Percentiles rank a stretch among this genome's conserved stretches.
Conservation (phyloP, 1,140 invertebrate species). For the Drosophila chauvacae region DNA sequence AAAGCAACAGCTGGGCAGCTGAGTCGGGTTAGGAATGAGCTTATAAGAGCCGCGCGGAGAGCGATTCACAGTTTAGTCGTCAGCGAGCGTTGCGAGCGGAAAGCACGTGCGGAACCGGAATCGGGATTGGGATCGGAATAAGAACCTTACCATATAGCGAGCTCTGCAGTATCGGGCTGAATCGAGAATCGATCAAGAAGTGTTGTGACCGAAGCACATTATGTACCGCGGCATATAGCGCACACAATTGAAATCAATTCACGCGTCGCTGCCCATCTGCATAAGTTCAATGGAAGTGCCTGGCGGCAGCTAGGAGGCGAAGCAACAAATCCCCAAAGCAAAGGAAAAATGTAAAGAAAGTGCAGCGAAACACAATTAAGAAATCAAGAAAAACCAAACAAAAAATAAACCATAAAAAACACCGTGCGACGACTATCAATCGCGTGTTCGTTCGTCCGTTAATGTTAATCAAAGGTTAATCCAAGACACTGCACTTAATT, state of each 20-base stretch:
- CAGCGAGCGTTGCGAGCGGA: conserved; percentile 57
- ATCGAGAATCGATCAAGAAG: conserved; percentile 8
- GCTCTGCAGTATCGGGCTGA: background rate
- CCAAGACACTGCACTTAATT: conserved; percentile 11
- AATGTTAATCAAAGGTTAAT: conserved; percentile 41
- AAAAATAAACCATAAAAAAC: conserved; percentile 8
- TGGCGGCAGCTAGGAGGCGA: conserved; percentile 25
- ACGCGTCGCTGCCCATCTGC: conserved; percentile 70
- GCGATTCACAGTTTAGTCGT: conserved; percentile 54
- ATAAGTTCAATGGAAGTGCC: conserved; percentile 74
- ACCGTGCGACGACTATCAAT: conserved; percentile 10
- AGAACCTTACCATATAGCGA: conserved; percentile 2
- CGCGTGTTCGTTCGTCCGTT: conserved; percentile 24
- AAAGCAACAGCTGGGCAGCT: conserved; percentile 32
- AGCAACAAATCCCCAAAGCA: conserved; percentile 27
- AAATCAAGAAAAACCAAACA: conserved; percentile 17
- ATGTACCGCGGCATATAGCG: conserved; percentile 55
- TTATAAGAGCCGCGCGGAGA: conserved; percentile 67
- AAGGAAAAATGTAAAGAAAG: conserved; percentile 46
- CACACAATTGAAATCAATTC: conserved; percentile 74
- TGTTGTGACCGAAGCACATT: conserved; percentile 56
- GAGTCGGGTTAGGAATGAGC: conserved; percentile 42
- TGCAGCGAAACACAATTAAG: conserved; percentile 33
- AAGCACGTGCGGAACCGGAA: conserved; percentile 18
- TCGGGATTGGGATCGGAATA: background rate